Conservation (phyloP, 2,888 invertebrate species). For the Drosophila niveifrons region DNA sequence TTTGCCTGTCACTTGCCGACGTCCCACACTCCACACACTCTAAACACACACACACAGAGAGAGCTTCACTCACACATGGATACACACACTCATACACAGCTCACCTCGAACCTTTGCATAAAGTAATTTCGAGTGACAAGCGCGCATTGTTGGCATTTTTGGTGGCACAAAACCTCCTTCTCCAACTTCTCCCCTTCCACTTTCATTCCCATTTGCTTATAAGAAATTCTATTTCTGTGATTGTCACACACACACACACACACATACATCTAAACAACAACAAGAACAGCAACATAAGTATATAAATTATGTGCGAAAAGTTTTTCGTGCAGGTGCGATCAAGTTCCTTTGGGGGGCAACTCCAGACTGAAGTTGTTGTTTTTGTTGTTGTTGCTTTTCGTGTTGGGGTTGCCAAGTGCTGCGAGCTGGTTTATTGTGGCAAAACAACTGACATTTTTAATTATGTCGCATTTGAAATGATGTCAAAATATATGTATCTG, state of each 20-base stretch:
- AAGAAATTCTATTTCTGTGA: conserved; percentile 68
- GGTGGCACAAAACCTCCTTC: conserved; percentile 27
- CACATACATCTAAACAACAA: conserved; percentile 1
- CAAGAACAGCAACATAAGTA: conserved; percentile 19
- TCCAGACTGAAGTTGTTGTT: neutral
- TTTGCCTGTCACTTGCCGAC: conserved; percentile 52
- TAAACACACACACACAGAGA: neutral
- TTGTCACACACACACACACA: conserved; percentile 50
- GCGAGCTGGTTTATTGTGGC: conserved; percentile 11
- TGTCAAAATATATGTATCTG: conserved; percentile 25
- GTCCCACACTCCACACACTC: conserved; percentile 14
- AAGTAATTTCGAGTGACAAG: conserved; percentile 69
- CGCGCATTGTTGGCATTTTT: conserved; percentile 66
- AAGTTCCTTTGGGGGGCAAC: conserved; percentile 27
- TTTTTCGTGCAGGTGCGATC: conserved; percentile 60
- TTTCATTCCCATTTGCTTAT: conserved; percentile 45
- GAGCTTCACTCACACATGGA: conserved; percentile 1
- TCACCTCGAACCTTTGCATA: conserved; percentile 56
- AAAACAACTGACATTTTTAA: conserved; percentile 67
- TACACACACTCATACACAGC: conserved; percentile 7
- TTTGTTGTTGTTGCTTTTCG: neutral
- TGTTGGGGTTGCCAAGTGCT: neutral
- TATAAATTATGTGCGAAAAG: conserved; percentile 66
- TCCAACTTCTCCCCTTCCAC: neutral
- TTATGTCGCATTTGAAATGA: conserved; percentile 65